Base-by-base conservation (phyloP, 92 coral and sea anemone genomes). In the Zoanthus solanderi region DNA sequence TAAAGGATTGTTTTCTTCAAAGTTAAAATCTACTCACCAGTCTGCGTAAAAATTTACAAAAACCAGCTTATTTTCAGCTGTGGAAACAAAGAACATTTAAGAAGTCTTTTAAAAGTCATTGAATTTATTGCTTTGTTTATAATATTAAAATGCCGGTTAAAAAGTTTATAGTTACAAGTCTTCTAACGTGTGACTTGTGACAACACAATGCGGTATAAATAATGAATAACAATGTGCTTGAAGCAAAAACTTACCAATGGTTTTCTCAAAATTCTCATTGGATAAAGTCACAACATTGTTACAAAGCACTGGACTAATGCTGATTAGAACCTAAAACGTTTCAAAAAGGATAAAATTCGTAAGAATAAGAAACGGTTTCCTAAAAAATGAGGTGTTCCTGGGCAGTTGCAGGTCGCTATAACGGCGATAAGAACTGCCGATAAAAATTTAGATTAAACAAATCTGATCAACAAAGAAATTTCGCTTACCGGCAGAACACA, bases 11-110 rank as follows among this genome's bases (percentile, higher is more conserved):
- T 23, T 23, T 60, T 60, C 17, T 60, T n/a, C 23, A 60, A 60
- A 13, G 12, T 23, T 63, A 3, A 1, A 75, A 9, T 46, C 61
- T 65, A 81, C 98, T 93, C 69, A 97, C 99, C 99, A 97, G 90
- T 97, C 99, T 0, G 99, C 99, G 65, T 97, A 97, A 79, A 97
- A 97, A 93, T 97, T 97, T 71, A 97, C 94, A 85, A 97, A 93
- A 61, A 94, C 96, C 37, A 97, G 72, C 78, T 95, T 95, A 84
- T 92, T 88, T 18, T 92, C 93, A 30, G 92, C 99, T 97, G 88
- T 53, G 29, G 93, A 93, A 47, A 89, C 54, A 81, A 66, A 1
- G 46, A 67, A n/a, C 34, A 71, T 60, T 45, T 44, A 71, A 58
- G 56, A 67, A 34, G 68, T 56, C 28, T 60, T 45, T 44, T 71